Evolutionary conservation across 2,888 invertebrate genomes (phyloP).

Genomic region (Cerceris rybyensis): DNA sequence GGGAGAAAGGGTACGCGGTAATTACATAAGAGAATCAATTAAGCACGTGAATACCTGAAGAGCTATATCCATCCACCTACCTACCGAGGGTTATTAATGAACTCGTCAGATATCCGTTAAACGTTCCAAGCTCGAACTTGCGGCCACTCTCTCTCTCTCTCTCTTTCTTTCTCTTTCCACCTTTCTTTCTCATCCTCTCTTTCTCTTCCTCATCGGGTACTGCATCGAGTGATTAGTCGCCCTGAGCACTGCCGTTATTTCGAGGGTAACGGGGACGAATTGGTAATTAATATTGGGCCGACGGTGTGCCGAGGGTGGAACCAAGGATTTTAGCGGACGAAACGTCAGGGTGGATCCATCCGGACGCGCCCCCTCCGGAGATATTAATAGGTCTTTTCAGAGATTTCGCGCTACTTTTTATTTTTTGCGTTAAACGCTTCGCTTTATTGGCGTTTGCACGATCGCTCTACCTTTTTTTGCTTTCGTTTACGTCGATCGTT

Average conservation of each 20-base stretch:
- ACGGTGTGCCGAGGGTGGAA: slow-evolving; percentile 35
- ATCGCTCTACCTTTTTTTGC: slow-evolving; percentile 8
- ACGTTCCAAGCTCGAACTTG: slow-evolving; percentile 63
- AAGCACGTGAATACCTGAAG: slow-evolving; percentile 66
- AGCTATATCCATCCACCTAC: slow-evolving; percentile 64
- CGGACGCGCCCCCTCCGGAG: slow-evolving; percentile 52
- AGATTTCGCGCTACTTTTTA: slow-evolving; percentile 35
- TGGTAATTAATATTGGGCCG: slow-evolving; percentile 62
- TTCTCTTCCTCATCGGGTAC: neutral
- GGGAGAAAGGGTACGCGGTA: slow-evolving; percentile 57
- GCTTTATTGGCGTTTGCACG: slow-evolving; percentile 43
- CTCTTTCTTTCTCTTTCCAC: too few relatives aligned
- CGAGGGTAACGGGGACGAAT: slow-evolving; percentile 55
- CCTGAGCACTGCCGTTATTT: slow-evolving; percentile 41
- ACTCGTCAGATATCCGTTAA: slow-evolving; percentile 76
- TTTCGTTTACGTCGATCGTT: too few relatives aligned
- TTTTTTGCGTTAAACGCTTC: slow-evolving; percentile 38
- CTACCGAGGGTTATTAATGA: slow-evolving; percentile 74
- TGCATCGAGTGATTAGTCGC: slow-evolving; percentile 52
- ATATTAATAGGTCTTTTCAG: slow-evolving; percentile 46
- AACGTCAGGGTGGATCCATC: slow-evolving; percentile 58
- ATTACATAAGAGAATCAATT: slow-evolving; percentile 74
- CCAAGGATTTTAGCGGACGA: slow-evolving; percentile 45
- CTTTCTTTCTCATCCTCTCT: too few relatives aligned
- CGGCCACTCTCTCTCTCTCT: slow-evolving; percentile 31